Base-by-base conservation (phyloP, 1,140 invertebrate species). In the Ridgeia piscesae region DNA sequence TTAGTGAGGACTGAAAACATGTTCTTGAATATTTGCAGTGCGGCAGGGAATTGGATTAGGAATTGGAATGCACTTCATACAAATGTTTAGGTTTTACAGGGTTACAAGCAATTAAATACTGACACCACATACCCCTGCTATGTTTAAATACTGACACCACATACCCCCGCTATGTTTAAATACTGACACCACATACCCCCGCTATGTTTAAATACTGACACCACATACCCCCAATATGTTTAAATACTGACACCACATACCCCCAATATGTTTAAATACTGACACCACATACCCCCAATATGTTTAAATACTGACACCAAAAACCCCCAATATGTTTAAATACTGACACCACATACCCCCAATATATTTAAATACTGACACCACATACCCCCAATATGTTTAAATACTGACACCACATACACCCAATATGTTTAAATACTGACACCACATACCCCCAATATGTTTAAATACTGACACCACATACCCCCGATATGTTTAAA, bases 401-500 rank as follows among this genome's bases (percentile, higher is more conserved):
- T 31, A 34, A 92, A 92, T n/a, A n/a, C n/a, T n/a, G n/a, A n/a
- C n/a, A n/a, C 6, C 1, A 90, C 35, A 8, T 90, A 92, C 92
- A 90, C 33, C 35, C n/a, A 27, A 91, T 21, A 88, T 50, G 88
- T 34, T 91, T 31, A 34, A 92, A 92, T n/a, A n/a, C n/a, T n/a
- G n/a, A n/a, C n/a, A n/a, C 6, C 1, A 90, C 35, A 8, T 90
- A 92, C 92, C 92, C 33, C 35, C n/a, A 27, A 91, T 21, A 88
- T 50, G 88, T 34, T 91, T 31, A 34, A 92, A 92, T n/a, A n/a
- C n/a, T n/a, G n/a, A n/a, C n/a, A n/a, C 6, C 1, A 90, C 35
- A 8, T 90, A 92, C 92, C 92, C 33, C 35, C n/a, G 21, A 91
- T 21, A 88, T 50, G 88, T 34, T 91, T 31, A 34, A 92, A 92